Percentiles rank a stretch among this genome's conserved stretches.
Conservation (phyloP, 2,888 invertebrate genomes). For the Limenitis camilla region DNA sequence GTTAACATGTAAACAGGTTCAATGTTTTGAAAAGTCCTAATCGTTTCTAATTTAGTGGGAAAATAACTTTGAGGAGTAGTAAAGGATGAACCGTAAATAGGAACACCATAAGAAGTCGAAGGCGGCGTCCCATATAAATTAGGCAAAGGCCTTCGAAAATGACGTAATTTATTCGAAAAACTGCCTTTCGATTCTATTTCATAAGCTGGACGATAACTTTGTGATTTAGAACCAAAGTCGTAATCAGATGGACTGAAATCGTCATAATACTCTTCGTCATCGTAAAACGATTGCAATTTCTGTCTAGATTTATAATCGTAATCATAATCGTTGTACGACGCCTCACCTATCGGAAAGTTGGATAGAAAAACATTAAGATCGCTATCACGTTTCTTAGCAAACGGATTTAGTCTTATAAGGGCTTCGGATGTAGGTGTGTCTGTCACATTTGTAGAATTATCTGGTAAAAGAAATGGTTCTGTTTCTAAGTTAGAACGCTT, state of each 20-base stretch:
- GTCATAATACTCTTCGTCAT: conserved; percentile 37
- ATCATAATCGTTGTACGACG: conserved; percentile 33
- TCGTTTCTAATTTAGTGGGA: conserved; percentile 24
- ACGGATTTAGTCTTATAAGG: conserved; percentile 33
- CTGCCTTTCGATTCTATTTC: conserved; percentile 31
- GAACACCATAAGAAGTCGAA: conserved; percentile 33
- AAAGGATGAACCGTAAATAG: conserved; percentile 23
- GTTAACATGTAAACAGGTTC: conserved; percentile 63
- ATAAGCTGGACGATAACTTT: conserved; percentile 24
- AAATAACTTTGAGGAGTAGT: conserved; percentile 18
- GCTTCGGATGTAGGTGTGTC: conserved; percentile 35
- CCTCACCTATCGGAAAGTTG: conserved; percentile 40
- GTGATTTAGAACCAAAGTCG: conserved; percentile 32
- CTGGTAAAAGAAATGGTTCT: conserved; percentile 40
- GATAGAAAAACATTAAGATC: conserved; percentile 37
- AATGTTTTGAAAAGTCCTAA: conserved; percentile 24
- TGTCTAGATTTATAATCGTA: conserved; percentile 27
- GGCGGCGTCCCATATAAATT: conserved; percentile 21
- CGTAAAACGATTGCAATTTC: conserved; percentile 33
- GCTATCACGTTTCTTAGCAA: conserved; percentile 25
- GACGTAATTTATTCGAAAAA: conserved; percentile 33
- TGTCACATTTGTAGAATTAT: conserved; percentile 27
- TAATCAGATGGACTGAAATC: conserved; percentile 30
- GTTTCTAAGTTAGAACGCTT: conserved; percentile 42
- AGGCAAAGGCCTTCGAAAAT: conserved; percentile 27